Evolutionary conservation across 2,888 invertebrate species (phyloP).

Genomic region (Coleophora flavipennella): DNA sequence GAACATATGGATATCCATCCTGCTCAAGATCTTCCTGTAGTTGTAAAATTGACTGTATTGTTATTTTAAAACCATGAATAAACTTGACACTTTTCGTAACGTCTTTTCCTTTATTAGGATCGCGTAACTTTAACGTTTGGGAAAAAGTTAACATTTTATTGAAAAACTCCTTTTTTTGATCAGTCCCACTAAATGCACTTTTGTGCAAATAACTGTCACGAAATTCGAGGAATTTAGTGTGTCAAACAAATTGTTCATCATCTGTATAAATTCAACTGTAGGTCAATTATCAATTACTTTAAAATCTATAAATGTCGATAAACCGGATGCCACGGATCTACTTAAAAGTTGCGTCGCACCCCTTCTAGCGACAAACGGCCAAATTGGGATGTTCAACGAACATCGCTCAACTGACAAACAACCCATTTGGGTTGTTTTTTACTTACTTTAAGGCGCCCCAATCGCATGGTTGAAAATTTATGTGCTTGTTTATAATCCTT

Average conservation of each 20-base stretch:
- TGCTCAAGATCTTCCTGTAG: conserved; percentile 3
- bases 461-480: too few species aligned
- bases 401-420: too few species aligned
- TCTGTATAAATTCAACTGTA: background rate
- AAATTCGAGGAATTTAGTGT: conserved; percentile 4
- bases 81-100: conserved; percentile 1
- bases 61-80: conserved; percentile 7
- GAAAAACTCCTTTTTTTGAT: background rate
- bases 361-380: too few species aligned
- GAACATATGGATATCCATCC: conserved; percentile 1
- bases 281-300: background rate
- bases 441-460: too few species aligned
- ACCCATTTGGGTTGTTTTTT: background rate
- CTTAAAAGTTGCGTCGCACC: background rate
- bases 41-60: conserved; percentile 4
- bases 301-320: background rate
- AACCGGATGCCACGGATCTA: background rate
- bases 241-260: conserved; percentile 4
- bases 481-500: too few species aligned
- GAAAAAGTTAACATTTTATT: background rate
- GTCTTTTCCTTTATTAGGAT: background rate
- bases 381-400: too few species aligned
- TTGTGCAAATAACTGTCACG: background rate
- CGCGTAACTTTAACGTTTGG: background rate
- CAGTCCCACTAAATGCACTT: background rate